A percentile compares a stretch with the other conserved stretches of the same genome.
phyloP scores from a whole-genome alignment of 2,797 vertebrate species.

The Enteromius thamalakanensis region DNA sequence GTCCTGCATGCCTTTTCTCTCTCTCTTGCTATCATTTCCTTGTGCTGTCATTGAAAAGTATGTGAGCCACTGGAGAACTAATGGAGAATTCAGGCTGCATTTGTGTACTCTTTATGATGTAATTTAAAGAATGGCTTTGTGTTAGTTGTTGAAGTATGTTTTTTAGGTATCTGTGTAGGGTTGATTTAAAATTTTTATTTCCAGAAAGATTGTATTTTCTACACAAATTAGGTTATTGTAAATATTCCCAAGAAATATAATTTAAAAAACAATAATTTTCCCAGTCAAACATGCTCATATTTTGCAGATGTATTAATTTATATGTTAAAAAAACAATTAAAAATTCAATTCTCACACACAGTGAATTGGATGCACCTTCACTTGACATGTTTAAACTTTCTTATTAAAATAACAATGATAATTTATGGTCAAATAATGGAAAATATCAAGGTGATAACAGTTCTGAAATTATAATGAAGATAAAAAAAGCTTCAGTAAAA shows the following conservation, averaged over 20 bases:
- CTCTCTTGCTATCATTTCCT: background rate
- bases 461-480: background rate
- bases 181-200: background rate
- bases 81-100: background rate
- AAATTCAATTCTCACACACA: background rate
- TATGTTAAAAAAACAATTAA: background rate
- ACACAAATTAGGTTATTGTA: background rate
- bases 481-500: background rate
- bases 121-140: background rate
- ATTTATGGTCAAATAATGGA: background rate
- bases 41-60: conserved; percentile 1
- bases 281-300: background rate
- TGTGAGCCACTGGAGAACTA: background rate
- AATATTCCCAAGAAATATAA: background rate
- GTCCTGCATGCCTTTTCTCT: background rate
- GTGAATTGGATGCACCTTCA: background rate
- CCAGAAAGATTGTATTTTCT: background rate
- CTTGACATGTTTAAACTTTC: background rate
- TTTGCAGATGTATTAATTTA: background rate
- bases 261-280: background rate
- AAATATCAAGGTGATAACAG: background rate
- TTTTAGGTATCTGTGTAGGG: background rate
- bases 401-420: background rate
- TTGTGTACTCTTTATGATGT: background rate
- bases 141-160: background rate